Conservation (phyloP, 2,888 invertebrate genomes). For the Dromius quadrimaculatus region DNA sequence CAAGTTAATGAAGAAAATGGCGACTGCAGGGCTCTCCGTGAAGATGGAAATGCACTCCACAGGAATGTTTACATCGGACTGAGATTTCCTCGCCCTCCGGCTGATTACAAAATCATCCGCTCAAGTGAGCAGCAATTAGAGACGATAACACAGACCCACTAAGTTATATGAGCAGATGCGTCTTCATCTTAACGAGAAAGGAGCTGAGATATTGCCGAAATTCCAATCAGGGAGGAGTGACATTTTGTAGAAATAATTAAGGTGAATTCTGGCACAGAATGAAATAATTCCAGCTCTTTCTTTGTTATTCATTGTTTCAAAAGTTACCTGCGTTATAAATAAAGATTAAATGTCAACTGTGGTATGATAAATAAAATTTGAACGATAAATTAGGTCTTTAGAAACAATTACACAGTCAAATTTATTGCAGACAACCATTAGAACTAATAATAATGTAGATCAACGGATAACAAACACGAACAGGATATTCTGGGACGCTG, state of each 20-base stretch:
- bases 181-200: constrained; percentile 40
- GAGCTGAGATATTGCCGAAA: background rate
- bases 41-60: constrained; percentile 6
- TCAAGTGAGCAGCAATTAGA: constrained; percentile 60
- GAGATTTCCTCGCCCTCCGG: constrained; percentile 60
- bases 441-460: constrained; percentile 41
- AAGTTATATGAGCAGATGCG: constrained; percentile 37
- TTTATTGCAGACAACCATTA: constrained; percentile 29
- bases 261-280: background rate
- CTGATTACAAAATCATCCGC: constrained; percentile 63
- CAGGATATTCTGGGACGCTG: background rate
- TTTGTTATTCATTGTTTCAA: no score
- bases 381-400: constrained; percentile 24
- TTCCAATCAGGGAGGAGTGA: background rate
- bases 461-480: constrained; percentile 30
- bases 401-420: constrained; percentile 29
- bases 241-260: background rate
- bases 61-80: constrained; percentile 53
- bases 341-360: no score
- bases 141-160: background rate
- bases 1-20: constrained; percentile 43
- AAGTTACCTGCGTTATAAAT: no score
- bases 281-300: no score
- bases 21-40: background rate
- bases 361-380: constrained; percentile 10